phyloP scores from a whole-genome alignment of 2,888 invertebrate genomes.

The Rhabditoides inermis region DNA sequence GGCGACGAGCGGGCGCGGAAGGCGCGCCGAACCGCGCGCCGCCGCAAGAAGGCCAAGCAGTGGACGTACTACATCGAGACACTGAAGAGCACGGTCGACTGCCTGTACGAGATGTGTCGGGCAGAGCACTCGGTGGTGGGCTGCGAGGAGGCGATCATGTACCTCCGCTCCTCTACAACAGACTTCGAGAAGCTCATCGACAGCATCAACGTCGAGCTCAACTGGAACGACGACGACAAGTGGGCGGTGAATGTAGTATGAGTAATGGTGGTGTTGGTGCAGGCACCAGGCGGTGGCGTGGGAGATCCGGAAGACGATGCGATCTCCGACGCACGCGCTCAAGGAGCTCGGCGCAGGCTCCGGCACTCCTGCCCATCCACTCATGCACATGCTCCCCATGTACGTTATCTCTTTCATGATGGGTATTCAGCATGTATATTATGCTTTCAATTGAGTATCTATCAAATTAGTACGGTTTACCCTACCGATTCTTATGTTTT shows the following conservation, averaged over 20 bases:
- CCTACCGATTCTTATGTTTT: background rate
- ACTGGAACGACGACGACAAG: constrained; percentile 72
- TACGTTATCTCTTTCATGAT: constrained; percentile 1
- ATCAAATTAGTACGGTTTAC: too few species aligned
- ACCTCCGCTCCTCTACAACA: constrained; percentile 82
- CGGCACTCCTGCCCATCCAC: constrained; percentile 1
- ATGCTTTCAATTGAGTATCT: background rate
- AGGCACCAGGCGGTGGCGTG: constrained; percentile 80
- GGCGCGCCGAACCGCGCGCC: too few species aligned
- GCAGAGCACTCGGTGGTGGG: constrained; percentile 84
- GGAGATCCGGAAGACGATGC: constrained; percentile 78
- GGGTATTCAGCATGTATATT: too few species aligned
- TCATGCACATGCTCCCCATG: constrained; percentile 17
- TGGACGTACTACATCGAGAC: constrained; percentile 93
- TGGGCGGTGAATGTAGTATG: constrained; percentile 19
- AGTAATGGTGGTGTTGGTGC: constrained; percentile 13
- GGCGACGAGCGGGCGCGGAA: too few species aligned
- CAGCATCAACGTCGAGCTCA: constrained; percentile 85
- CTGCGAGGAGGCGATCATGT: constrained; percentile 84
- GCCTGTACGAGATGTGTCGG: constrained; percentile 90
- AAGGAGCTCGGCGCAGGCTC: constrained; percentile 5
- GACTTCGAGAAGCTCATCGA: constrained; percentile 88
- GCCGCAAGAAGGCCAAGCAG: too few species aligned
- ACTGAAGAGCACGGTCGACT: constrained; percentile 80
- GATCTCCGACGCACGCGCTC: constrained; percentile 28